Base-by-base conservation (phyloP, 2,888 invertebrate genomes). In the Athrips mouffetella region DNA sequence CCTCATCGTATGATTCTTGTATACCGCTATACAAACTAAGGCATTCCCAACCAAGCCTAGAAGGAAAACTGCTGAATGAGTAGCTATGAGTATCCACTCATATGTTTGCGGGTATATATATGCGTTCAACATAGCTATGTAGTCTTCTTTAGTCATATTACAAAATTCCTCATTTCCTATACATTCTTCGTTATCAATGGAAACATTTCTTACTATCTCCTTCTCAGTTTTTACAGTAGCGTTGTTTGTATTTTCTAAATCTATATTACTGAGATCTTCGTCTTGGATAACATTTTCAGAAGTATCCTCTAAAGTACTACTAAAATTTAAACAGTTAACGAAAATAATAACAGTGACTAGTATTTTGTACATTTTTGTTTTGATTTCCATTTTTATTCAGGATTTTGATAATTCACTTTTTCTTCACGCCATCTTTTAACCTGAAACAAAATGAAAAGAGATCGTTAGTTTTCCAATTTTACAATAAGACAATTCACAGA, bases 21-120 rank as follows among this genome's bases (percentile, higher is more conserved):
- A 94, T 0, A 98, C 97, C 0, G 96, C 96, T 25, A 94, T 90
- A 65, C 96, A 96, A 25, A 98, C 98, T 27, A 98, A 80, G 7
- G 92, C 91, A 72, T 98, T 98, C 0, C 98, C 98, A 0, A 95
- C 88, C 46, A 96, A 87, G 2, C 97, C 97, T 20, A 94, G 89
- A 0, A 94, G 63, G 66, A 97, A 97, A 0, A 96, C 94, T 1
- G 94, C 61, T 35, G 90, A 80, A 75, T 96, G 95, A 23, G 94
- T 90, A 3, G 85, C 89, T 53, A 97, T 94, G 40, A 96, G 80
- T 5, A 94, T 83, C 94, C 95, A 96, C 66, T 95, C 95, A 70
- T 92, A 92, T 0, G 90, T 81, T 27, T 91, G 91, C 0, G 95
- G 95, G 56, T 90, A 91, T 45, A 95, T 92, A 64, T 93, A 92